Percentiles rank a stretch among this genome's conserved stretches.
Evolutionary conservation across 2,113 vertebrate genomes (phyloP).

Genomic region (Bubalus kerabau): DNA sequence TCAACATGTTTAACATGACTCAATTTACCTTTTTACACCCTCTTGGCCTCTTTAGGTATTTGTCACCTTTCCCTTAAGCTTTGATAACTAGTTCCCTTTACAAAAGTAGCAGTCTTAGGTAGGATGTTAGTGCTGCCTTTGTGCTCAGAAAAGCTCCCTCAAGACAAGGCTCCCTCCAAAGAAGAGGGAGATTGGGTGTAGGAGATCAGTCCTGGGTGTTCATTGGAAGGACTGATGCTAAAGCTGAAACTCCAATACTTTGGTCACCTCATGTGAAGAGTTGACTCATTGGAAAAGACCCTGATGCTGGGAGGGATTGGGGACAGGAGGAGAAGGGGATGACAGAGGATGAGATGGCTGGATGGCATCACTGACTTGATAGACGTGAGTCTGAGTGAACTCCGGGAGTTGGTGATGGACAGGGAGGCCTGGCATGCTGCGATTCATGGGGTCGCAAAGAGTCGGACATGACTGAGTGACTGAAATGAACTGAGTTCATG

Average conservation of each 20-base stretch:
- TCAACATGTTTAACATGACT: neutral
- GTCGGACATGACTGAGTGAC: accelerated
- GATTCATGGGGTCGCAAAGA: too few relatives aligned
- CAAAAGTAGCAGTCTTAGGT: neutral
- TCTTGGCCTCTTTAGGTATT: neutral
- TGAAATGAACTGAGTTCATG: neutral
- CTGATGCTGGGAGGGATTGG: too few relatives aligned
- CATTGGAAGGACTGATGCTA: too few relatives aligned
- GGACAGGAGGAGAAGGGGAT: too few relatives aligned
- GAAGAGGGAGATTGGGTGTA: neutral
- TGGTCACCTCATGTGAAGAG: too few relatives aligned
- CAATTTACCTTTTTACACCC: neutral
- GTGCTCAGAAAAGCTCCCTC: neutral
- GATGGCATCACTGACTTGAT: too few relatives aligned
- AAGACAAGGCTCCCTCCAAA: neutral
- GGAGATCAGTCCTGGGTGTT: too few relatives aligned
- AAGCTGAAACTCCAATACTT: too few relatives aligned
- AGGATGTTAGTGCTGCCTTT: neutral
- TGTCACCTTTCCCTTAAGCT: neutral
- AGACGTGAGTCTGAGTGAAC: accelerated
- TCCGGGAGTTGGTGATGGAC: too few relatives aligned
- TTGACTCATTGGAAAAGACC: too few relatives aligned
- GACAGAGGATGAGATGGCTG: too few relatives aligned
- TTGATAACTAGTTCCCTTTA: neutral
- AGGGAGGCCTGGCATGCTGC: too few relatives aligned